Conservation (phyloP, 2,113 vertebrate species). For the Petrocephalus microphthalmus region DNA sequence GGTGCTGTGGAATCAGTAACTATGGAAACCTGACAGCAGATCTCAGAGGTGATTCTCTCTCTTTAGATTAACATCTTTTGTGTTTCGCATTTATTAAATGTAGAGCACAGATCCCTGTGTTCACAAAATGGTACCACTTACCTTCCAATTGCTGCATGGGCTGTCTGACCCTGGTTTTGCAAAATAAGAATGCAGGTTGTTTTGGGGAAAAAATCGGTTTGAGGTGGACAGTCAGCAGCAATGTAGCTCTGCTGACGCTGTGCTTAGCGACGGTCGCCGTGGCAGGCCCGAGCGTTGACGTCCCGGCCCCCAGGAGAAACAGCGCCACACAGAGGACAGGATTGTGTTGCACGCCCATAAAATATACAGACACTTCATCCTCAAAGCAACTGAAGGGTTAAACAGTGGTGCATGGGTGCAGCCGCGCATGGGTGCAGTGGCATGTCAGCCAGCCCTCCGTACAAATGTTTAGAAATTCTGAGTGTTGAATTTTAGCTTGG, state of each 20-base stretch:
- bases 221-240: neutral
- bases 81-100: neutral
- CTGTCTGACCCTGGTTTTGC: neutral
- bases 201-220: neutral
- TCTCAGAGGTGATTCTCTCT: neutral
- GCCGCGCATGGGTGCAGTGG: constrained; percentile 38
- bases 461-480: constrained; percentile 59
- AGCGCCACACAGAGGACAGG: neutral
- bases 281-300: neutral
- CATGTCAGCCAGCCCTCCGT: constrained; percentile 51
- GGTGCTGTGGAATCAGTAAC: neutral
- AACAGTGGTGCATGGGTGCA: constrained; percentile 44
- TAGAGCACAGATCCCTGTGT: too few relatives aligned
- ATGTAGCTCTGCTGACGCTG: neutral
- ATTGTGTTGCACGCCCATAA: neutral
- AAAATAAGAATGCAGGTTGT: neutral
- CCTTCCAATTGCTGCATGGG: neutral
- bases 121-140: neutral
- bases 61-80: neutral
- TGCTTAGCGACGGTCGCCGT: neutral
- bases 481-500: constrained; percentile 20
- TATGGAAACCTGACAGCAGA: neutral
- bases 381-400: constrained; percentile 6
- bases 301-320: too few relatives aligned
- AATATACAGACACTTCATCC: neutral